Conservation (phyloP, 2,888 invertebrate genomes). For the Noctua pronuba region DNA sequence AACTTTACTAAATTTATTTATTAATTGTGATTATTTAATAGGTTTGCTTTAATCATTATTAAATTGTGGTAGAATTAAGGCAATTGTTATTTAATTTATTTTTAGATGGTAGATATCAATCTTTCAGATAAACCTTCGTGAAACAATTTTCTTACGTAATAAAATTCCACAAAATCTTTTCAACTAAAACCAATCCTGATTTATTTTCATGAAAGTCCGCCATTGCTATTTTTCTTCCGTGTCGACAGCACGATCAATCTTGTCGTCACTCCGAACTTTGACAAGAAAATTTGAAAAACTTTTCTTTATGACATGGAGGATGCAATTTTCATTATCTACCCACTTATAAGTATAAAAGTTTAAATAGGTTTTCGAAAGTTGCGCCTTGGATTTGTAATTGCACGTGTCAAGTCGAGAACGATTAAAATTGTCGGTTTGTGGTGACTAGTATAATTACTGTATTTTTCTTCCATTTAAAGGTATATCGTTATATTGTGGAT, state of each 20-base stretch:
- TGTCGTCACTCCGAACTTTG: conserved; percentile 73
- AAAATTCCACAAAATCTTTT: conserved; percentile 16
- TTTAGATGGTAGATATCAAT: neutral
- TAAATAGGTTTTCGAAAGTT: conserved; percentile 68
- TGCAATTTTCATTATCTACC: conserved; percentile 72
- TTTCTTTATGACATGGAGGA: conserved; percentile 69
- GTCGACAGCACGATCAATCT: conserved; percentile 79
- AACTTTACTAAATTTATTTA: no score
- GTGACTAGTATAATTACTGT: conserved; percentile 29
- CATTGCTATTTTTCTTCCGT: conserved; percentile 64
- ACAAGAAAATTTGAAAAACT: conserved; percentile 77
- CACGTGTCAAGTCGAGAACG: conserved; percentile 54
- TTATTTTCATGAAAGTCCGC: conserved; percentile 39
- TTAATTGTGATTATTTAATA: no score
- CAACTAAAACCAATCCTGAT: conserved; percentile 31
- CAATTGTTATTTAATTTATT: no score
- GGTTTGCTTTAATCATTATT: no score
- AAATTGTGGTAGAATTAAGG: no score
- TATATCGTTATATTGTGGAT: conserved; percentile 20
- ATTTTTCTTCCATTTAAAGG: neutral
- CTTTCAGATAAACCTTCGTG: neutral
- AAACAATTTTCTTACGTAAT: neutral
- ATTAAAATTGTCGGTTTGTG: conserved; percentile 50
- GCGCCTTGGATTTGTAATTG: conserved; percentile 69
- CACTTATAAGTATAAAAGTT: conserved; percentile 56